Percentiles rank a stretch among this genome's conserved stretches.
These are phyloP conservation scores for Cassiopea xamachana DNA, from an alignment of 30 jellyfish, hydroid and myxozoan genomes.

Conservation along the genomic window DNA sequence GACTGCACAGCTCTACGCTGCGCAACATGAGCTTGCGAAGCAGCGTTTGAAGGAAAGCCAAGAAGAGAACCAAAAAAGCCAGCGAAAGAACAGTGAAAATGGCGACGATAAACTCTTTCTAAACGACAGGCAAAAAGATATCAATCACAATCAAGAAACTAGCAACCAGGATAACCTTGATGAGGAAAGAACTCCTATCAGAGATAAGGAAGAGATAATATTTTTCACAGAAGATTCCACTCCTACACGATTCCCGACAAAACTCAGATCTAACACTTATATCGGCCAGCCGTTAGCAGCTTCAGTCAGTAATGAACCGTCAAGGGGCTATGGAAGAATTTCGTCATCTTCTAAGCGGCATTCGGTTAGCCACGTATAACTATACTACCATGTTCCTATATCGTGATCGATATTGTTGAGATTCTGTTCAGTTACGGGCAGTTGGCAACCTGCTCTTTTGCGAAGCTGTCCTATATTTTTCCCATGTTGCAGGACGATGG, in stretches of 20 bases:
- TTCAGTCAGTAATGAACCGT: not conserved
- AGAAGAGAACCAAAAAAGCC: not conserved
- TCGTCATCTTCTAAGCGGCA: slow-evolving; percentile 33
- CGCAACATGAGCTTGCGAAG: slow-evolving; percentile 67
- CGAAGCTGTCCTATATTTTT: too few species aligned
- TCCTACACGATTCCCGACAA: slow-evolving; percentile 4
- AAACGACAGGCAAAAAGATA: slow-evolving; percentile 6
- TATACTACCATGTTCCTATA: not conserved
- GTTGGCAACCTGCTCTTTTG: not conserved
- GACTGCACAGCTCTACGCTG: slow-evolving; percentile 70
- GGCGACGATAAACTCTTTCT: not conserved
- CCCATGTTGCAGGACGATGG: too few species aligned
- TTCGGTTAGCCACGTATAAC: slow-evolving; percentile 58
- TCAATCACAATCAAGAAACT: slow-evolving; percentile 47
- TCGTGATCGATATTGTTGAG: not conserved
- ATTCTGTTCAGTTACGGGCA: not conserved
- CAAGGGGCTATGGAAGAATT: not conserved
- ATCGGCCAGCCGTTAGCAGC: not conserved
- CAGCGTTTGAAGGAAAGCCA: slow-evolving; percentile 22
- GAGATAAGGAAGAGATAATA: slow-evolving; percentile 14
- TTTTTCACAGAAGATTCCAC: slow-evolving; percentile 31
- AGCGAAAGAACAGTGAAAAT: not conserved
- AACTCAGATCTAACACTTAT: slow-evolving; percentile 17
- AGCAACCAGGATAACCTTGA: slow-evolving; percentile 30
- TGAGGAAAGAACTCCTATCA: slow-evolving; percentile 61